phyloP scores from a whole-genome alignment of 2,888 invertebrate species.

The Lasioglossum figueresi region DNA sequence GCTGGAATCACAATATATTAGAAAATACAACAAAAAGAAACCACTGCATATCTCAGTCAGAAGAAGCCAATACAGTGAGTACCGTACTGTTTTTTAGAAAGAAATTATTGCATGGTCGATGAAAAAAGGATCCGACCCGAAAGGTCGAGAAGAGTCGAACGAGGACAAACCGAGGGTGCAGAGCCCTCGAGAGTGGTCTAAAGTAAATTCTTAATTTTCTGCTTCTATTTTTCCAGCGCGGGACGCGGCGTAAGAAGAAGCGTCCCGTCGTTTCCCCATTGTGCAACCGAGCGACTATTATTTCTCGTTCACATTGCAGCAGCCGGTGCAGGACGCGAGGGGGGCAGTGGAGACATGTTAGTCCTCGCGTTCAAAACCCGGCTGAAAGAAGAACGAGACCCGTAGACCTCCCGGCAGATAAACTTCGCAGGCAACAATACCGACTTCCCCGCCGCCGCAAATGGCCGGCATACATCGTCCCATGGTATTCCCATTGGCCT shows the following conservation, averaged over 20 bases:
- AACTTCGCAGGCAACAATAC: background rate
- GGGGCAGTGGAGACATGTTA: background rate
- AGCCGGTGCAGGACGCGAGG: background rate
- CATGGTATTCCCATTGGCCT: background rate
- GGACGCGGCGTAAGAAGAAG: background rate
- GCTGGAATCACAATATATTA: too few species aligned
- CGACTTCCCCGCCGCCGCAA: background rate
- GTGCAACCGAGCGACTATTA: conserved; percentile 5
- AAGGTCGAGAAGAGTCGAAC: background rate
- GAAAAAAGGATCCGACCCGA: background rate
- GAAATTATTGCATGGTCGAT: background rate
- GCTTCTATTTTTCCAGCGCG: background rate
- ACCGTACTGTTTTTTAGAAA: too few species aligned
- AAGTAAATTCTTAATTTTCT: background rate
- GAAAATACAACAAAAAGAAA: too few species aligned
- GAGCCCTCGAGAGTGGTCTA: background rate
- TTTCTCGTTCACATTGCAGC: background rate
- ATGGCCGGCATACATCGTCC: background rate
- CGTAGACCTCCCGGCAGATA: background rate
- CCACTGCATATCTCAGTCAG: too few species aligned
- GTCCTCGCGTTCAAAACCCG: conserved; percentile 1
- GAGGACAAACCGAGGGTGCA: background rate
- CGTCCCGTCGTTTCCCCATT: background rate
- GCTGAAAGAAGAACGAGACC: background rate
- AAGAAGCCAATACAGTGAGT: too few species aligned